Evolutionary conservation across 2,113 vertebrate species (phyloP).

Genomic region (Corythornis madagascariensis): DNA sequence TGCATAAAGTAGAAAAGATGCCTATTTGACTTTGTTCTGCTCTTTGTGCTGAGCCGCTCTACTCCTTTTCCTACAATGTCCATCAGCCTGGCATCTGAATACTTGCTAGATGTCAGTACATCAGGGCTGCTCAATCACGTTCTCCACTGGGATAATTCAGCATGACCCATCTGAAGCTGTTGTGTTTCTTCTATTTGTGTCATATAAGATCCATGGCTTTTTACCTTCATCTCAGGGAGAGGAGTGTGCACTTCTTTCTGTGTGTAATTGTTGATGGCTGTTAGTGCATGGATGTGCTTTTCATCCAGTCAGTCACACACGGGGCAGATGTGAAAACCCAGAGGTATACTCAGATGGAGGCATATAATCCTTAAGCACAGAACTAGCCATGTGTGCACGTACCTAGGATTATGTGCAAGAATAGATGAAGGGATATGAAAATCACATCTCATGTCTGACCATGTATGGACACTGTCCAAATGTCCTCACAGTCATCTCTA

Average conservation of each 20-base stretch:
- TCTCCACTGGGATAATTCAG: background rate
- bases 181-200: background rate
- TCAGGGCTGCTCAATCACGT: background rate
- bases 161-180: background rate
- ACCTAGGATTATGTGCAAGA: background rate
- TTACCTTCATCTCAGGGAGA: background rate
- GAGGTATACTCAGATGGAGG: background rate
- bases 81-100: background rate
- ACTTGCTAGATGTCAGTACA: background rate
- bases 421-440: background rate
- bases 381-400: background rate
- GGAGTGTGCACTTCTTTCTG: background rate
- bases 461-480: background rate
- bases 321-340: conserved; percentile 24
- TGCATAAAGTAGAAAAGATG: conserved; percentile 45
- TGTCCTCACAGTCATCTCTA: background rate
- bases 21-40: conserved; percentile 26
- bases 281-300: background rate
- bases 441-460: background rate
- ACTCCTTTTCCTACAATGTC: background rate
- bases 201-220: background rate
- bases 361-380: background rate
- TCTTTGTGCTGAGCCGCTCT: background rate
- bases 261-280: background rate
- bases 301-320: background rate